Evolutionary conservation across 2,888 invertebrate species (phyloP), one percentile per base, ranked within the genome.

Genomic region (Latrodectus hesperus): DNA sequence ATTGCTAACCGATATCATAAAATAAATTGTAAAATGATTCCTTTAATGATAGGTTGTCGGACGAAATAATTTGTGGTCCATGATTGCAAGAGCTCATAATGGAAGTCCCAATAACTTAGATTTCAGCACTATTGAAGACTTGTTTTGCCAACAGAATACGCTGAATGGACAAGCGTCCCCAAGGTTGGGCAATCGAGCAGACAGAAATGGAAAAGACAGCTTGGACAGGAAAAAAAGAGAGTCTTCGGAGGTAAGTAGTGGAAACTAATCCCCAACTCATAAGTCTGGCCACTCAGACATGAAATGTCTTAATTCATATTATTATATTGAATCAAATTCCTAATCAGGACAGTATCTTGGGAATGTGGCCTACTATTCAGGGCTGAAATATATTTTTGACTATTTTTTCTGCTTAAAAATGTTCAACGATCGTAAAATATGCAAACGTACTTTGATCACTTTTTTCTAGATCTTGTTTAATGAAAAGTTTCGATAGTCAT

Each of bases 101-200:
- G 95, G 96, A 91, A 95, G 96, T 91, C 95, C 95, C 1, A 96
- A 96, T 16, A 96, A 96, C 93, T 94, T 99, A 90, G 97, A 99
- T 92, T 99, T 98, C 96, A 95, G 95, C 53, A 96, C 96, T 92
- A 96, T 99, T 94, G 99, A 99, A 92, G 97, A 96, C 6, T 93
- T 98, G 22, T 99, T 99, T 93, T 98, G 98, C 91, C 96, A 97
- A 92, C 97, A 90, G 12, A 89, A 71, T 70, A 71, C 70, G 49
- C 6, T 76, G n/a, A 89, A 77, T 70, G 81, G 85, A 8, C 88
- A 75, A 74, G 79, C 88, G 10, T 88, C 89, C 0, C 87, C 89
- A 26, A 80, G 84, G 65, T 76, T 89, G n/a, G 76, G 84, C 6
- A 71, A 38, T 1, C 68, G 71, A 53, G 53, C 26, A 75, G 84